Conservation (phyloP, 1,140 invertebrate genomes). For the Brachionus calyciflorus region DNA sequence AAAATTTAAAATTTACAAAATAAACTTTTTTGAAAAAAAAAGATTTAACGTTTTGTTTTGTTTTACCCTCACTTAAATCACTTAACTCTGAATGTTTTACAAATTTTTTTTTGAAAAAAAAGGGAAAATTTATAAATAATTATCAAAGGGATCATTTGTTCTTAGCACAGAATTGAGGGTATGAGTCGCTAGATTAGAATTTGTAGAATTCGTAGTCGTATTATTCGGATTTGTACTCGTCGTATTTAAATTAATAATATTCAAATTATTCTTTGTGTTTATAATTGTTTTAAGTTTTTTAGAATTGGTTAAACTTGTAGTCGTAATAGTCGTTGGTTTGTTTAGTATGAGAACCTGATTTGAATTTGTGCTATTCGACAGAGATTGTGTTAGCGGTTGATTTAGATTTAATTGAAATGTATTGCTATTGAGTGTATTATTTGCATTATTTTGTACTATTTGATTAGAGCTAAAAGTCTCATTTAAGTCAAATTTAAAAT, state of each 20-base stretch:
- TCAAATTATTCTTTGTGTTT: slow-evolving; percentile 41
- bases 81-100: too few relatives aligned
- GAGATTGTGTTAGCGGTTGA: slow-evolving; percentile 50
- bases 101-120: too few relatives aligned
- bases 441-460: neutral
- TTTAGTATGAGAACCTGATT: slow-evolving; percentile 60
- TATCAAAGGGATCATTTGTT: too few relatives aligned
- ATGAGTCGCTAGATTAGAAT: neutral
- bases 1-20: neutral
- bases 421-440: slow-evolving; percentile 61
- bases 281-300: slow-evolving; percentile 46
- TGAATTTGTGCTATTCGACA: slow-evolving; percentile 66
- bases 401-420: slow-evolving; percentile 70
- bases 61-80: too few relatives aligned
- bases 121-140: too few relatives aligned
- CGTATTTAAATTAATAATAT: slow-evolving; percentile 36
- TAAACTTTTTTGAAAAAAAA: too few relatives aligned
- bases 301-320: slow-evolving; percentile 1
- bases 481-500: neutral
- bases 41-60: too few relatives aligned
- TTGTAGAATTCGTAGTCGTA: neutral
- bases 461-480: neutral
- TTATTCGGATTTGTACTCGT: neutral
- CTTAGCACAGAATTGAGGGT: neutral
- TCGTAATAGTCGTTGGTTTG: slow-evolving; percentile 42